phyloP scores from a whole-genome alignment of 2,113 vertebrate species.

The Pheucticus melanocephalus region DNA sequence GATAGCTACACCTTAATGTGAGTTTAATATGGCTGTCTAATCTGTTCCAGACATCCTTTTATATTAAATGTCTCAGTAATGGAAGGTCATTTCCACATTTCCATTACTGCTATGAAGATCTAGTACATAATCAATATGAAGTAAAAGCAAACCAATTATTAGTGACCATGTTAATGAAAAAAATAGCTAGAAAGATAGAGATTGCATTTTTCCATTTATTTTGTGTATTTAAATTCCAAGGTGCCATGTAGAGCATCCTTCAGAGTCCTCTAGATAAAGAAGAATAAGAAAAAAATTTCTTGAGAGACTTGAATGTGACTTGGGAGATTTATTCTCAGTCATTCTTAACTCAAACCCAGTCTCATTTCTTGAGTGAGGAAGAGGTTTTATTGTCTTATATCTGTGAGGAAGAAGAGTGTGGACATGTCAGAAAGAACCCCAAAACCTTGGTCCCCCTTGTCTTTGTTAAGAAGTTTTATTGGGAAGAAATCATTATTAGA shows the following conservation, averaged over 20 bases:
- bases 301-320: neutral
- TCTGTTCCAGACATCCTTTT: neutral
- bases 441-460: neutral
- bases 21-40: neutral
- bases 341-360: neutral
- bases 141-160: neutral
- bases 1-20: neutral
- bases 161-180: neutral
- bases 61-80: neutral
- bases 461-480: neutral
- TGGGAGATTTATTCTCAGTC: neutral
- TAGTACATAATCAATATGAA: neutral
- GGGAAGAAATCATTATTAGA: neutral
- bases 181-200: neutral
- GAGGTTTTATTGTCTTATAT: neutral
- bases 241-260: neutral
- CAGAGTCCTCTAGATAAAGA: neutral
- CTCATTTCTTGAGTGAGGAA: neutral
- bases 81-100: neutral
- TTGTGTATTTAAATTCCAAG: neutral
- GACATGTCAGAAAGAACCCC: neutral
- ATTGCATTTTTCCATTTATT: neutral
- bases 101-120: neutral
- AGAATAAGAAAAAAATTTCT: neutral
- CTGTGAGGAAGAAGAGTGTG: neutral